phyloP scores from a whole-genome alignment of 2,797 vertebrate genomes.

The Neoniphon sammara region DNA sequence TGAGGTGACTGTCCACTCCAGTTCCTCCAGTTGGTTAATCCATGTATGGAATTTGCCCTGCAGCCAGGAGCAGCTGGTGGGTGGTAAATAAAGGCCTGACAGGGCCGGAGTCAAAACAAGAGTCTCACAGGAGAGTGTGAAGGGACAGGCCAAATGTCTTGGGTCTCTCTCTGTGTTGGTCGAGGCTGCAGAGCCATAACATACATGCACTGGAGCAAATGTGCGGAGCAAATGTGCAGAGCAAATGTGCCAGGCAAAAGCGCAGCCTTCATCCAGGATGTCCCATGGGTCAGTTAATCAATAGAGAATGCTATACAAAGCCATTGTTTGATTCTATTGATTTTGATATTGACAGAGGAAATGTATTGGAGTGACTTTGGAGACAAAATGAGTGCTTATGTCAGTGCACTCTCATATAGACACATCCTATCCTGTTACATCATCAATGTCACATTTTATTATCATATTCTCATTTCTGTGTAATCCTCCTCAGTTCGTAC shows the following conservation, averaged over 20 bases:
- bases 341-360: slow-evolving; percentile 19
- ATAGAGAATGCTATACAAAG: slow-evolving; percentile 35
- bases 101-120: neutral
- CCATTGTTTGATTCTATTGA: slow-evolving; percentile 24
- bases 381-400: neutral
- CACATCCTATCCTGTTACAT: neutral
- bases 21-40: slow-evolving; percentile 46
- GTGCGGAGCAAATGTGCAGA: too few relatives aligned
- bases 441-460: neutral
- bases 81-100: slow-evolving; percentile 37
- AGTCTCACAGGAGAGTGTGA: slow-evolving; percentile 30
- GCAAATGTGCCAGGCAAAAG: neutral
- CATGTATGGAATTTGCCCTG: slow-evolving; percentile 57
- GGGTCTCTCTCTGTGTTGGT: neutral
- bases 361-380: neutral
- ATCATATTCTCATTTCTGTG: neutral
- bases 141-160: slow-evolving; percentile 30
- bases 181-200: neutral
- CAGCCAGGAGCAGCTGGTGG: slow-evolving; percentile 45
- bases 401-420: neutral
- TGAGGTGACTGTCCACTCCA: slow-evolving; percentile 47
- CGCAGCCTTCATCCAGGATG: neutral
- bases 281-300: slow-evolving; percentile 60
- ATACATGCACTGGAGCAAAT: too few relatives aligned
- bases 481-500: neutral